phyloP scores from a whole-genome alignment of 2,113 vertebrate species.

The Ornithorhynchus anatinus region DNA sequence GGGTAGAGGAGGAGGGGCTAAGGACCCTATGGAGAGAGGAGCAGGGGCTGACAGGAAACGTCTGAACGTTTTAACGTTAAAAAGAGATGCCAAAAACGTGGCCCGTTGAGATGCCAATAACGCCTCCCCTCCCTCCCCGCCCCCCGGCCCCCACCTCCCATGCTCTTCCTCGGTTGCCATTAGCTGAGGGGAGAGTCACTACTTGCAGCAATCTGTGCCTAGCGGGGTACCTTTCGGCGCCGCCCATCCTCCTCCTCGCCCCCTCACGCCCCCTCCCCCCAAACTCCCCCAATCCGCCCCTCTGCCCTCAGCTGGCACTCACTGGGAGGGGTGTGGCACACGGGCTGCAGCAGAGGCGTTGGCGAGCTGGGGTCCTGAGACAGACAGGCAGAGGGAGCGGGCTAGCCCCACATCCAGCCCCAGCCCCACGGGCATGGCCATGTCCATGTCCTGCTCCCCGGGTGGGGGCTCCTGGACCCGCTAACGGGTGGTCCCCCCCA shows the following conservation, averaged over 20 bases:
- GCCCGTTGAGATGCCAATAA: too few species aligned
- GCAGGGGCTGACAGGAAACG: too few species aligned
- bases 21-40: too few species aligned
- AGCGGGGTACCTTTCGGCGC: too few species aligned
- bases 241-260: neutral
- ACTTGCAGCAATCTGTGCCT: too few species aligned
- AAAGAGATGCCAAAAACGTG: too few species aligned
- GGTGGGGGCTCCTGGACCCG: slow-evolving; percentile 14
- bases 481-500: slow-evolving; percentile 9
- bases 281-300: neutral
- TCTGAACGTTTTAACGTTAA: too few species aligned
- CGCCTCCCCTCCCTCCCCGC: too few species aligned
- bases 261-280: neutral
- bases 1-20: neutral
- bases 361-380: slow-evolving; percentile 56
- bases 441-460: slow-evolving; percentile 8
- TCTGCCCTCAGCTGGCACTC: slow-evolving; percentile 24
- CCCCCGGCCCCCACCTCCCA: too few species aligned
- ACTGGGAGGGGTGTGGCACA: slow-evolving; percentile 63
- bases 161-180: too few species aligned
- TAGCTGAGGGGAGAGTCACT: too few species aligned
- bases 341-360: slow-evolving; percentile 51
- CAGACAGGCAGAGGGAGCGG: slow-evolving; percentile 31
- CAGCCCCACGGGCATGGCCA: slow-evolving; percentile 2
- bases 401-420: slow-evolving; percentile 54